These are phyloP conservation scores for Tachysurus vachellii DNA, from an alignment of 2,113 vertebrate genomes.

Conservation along the genomic window DNA sequence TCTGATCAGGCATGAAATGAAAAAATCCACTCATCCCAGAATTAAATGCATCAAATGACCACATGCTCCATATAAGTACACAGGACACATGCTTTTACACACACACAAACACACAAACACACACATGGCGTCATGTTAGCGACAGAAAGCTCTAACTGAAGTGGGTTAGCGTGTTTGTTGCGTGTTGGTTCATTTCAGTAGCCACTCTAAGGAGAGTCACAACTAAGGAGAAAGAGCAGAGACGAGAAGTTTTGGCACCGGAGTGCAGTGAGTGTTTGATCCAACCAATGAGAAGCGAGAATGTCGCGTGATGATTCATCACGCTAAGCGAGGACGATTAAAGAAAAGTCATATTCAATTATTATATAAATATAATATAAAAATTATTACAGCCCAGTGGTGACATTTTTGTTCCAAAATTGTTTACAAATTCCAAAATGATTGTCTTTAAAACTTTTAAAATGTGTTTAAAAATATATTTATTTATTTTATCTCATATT, in stretches of 20 bases:
- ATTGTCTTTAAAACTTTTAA: no score
- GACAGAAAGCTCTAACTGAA: not conserved
- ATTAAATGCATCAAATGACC: slow-evolving; percentile 60
- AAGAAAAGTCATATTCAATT: not conserved
- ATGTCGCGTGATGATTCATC: not conserved
- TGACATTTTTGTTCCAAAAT: no score
- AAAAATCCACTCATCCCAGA: slow-evolving; percentile 66
- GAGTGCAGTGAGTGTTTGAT: not conserved
- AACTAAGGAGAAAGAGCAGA: not conserved
- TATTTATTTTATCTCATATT: no score
- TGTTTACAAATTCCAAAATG: no score
- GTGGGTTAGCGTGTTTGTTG: not conserved
- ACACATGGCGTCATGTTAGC: not conserved
- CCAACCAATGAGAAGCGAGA: not conserved
- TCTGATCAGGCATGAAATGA: slow-evolving; percentile 67
- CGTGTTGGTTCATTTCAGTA: slow-evolving; percentile 1
- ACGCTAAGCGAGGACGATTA: not conserved
- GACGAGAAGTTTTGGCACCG: not conserved
- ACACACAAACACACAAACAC: slow-evolving; percentile 1
- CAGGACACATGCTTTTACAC: not conserved
- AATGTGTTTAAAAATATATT: no score
- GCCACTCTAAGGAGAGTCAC: not conserved
- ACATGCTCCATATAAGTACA: not conserved
- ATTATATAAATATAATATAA: not conserved
- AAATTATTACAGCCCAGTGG: no score